Percentiles rank a stretch among this genome's conserved stretches.
Conservation (phyloP, 2,888 invertebrate species). For the Dolichomitus sp. region DNA sequence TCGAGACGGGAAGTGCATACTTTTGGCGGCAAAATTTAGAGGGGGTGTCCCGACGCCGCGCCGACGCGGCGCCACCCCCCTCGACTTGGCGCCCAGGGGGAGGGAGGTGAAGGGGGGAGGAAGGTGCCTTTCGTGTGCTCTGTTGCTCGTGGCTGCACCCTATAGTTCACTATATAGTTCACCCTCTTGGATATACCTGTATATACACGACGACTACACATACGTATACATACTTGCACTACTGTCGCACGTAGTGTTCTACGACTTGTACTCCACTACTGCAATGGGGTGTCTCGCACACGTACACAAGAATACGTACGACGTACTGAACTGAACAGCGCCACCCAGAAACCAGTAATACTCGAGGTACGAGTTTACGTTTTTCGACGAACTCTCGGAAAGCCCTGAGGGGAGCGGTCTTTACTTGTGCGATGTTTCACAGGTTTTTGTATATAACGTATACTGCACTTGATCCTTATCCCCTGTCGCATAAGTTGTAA, state of each 20-base stretch:
- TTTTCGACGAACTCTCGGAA: conserved; percentile 39
- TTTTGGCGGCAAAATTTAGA: conserved; percentile 77
- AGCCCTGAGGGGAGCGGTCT: conserved; percentile 15
- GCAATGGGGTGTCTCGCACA: conserved; percentile 31
- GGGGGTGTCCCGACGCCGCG: conserved; percentile 66
- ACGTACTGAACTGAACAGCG: conserved; percentile 45
- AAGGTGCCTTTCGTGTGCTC: conserved; percentile 32
- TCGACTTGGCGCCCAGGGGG: conserved; percentile 32
- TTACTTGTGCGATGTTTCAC: conserved; percentile 15
- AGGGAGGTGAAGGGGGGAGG: conserved; percentile 22
- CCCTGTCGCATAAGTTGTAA: neutral
- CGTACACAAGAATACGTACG: conserved; percentile 10
- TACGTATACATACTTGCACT: neutral
- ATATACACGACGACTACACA: neutral
- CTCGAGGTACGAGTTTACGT: conserved; percentile 46
- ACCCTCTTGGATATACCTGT: conserved; percentile 35
- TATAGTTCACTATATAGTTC: conserved; percentile 27
- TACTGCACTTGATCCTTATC: neutral
- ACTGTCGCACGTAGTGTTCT: conserved; percentile 14
- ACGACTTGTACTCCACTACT: conserved; percentile 27
- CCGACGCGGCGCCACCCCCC: conserved; percentile 67
- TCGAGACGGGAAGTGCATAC: conserved; percentile 80
- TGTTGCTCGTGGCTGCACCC: conserved; percentile 45
- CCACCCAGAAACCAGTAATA: conserved; percentile 54
- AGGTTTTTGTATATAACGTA: neutral